Evolutionary conservation across 2,888 invertebrate genomes (phyloP), one percentile per base, ranked within the genome.

Genomic region (Criorhina ranunculi): DNA sequence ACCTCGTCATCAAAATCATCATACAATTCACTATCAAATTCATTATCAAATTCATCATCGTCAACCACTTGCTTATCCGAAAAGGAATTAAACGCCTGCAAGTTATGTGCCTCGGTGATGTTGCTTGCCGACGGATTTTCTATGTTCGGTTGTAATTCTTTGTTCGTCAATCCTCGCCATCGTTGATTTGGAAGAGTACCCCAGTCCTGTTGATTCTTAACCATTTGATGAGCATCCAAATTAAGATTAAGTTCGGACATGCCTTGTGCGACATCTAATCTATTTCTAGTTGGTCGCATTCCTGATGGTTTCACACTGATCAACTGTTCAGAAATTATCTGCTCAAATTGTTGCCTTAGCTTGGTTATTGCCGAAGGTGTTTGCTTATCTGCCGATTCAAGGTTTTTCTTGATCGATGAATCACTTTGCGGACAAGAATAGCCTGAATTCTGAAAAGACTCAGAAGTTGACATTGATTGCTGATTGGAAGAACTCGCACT

Each of bases 1-100:
- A 44, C 31, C 8, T 60, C 60, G 12, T 64, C 49, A 8, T 24
- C 46, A n/a, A 33, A 62, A 8, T 62, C 44, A 11, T 46, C 46
- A 12, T 8, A n/a, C n/a, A n/a, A n/a, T n/a, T n/a, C n/a, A n/a
- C n/a, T n/a, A n/a, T n/a, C 11, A 12, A 7, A 3, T 2, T 51
- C 24, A 5, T 15, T 17, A 7, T 53, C 33, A 6, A 11, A 1
- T 7, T 55, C 33, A 11, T 35, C 35, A 6, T 35, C 35, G 35
- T 9, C 17, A 2, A 8, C 15, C 0, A 17, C 44, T 8, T 44
- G 1, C 8, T 17, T 9, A 17, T 17, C 44, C 17, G 1, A 17
- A 5, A 17, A 44, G 8, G 44, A 44, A 8, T 0, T 17, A 0
- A 17, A 9, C 2, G 17, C 17, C 2, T 44, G 0, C 15, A 44